Percentiles rank a stretch among this genome's conserved stretches.
Conservation (phyloP, 1,140 invertebrate genomes). For the Wasmannia auropunctata region DNA sequence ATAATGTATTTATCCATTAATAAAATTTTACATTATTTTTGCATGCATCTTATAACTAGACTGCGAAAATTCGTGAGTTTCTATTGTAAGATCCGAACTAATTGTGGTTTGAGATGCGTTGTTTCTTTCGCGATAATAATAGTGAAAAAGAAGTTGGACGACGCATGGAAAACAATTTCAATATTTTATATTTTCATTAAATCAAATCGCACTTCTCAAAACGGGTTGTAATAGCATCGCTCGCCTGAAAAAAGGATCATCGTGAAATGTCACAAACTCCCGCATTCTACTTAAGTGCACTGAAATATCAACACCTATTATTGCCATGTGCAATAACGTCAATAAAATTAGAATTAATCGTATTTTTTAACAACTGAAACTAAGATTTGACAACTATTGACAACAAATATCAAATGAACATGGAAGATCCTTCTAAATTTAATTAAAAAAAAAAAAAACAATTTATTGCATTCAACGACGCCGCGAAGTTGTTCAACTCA, state of each 20-base stretch:
- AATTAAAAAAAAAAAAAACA: too few relatives aligned
- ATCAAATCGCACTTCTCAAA: neutral
- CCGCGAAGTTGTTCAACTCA: neutral
- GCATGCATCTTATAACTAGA: neutral
- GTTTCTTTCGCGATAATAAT: neutral
- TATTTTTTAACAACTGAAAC: slow-evolving; percentile 10
- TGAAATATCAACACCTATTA: slow-evolving; percentile 17
- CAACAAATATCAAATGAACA: neutral
- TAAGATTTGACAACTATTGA: neutral
- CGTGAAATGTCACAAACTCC: neutral
- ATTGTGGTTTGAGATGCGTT: neutral
- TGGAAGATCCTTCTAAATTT: neutral
- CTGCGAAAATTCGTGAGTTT: neutral
- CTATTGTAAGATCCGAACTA: neutral
- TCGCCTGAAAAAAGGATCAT: neutral
- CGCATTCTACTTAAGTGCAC: neutral
- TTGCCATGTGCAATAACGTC: neutral
- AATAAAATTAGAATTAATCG: slow-evolving; percentile 25
- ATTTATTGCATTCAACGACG: too few relatives aligned
- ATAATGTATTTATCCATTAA: neutral
- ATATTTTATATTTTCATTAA: neutral
- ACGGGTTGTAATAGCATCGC: neutral
- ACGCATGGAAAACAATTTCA: neutral
- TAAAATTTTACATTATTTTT: slow-evolving; percentile 24
- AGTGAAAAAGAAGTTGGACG: neutral